Base-by-base conservation (phyloP, 1,140 invertebrate genomes). In the Trypoxylus dichotomus region DNA sequence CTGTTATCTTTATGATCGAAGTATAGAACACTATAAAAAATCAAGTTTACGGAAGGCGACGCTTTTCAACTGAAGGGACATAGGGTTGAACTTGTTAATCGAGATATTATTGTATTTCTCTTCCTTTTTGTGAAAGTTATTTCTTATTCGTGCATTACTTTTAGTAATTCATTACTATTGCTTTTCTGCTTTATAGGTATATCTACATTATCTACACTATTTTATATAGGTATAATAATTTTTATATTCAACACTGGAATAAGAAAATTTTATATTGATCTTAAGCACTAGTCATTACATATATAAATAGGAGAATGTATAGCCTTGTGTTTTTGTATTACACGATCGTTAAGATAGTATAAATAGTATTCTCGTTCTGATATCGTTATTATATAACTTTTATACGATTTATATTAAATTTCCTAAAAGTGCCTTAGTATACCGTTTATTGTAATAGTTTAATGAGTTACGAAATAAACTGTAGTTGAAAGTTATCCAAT, bases 381-480 rank as follows among this genome's bases (percentile, higher is more conserved):
- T 58, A 76, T 81, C 78, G 80, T 81, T 81, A 81, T 81, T 80
- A 78, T 81, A 81, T 81, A 81, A 81, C 80, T 80, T 32, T 81
- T 72, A 74, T 42, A 74, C 80, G 79, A 81, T 80, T 81, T 80
- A 81, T 80, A 81, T 81, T 81, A 81, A 80, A 81, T 81, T 81
- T 74, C 77, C 24, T 21, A 29, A 63, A 63, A 24, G 75, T 77
- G 63, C 63, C 76, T 77, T 77, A 77, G 29, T 19, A 42, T 71
- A 24, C 25, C 25, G 19, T 68, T 68, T 76, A 76, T 68, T 74
- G 72, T 74, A 74, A n/a, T 43, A n/a, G 15, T 74, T 74, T 43
- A 74, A 74, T 41, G 27, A 41, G 72, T 68, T 68, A 24, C 60
- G 60, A 68, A 68, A 68, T 68, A 68, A 68, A 68, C 24, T 68